A percentile compares a stretch with the other conserved stretches of the same genome.
Conservation (phyloP, 2,888 invertebrate species). For the Trichacis sp. region DNA sequence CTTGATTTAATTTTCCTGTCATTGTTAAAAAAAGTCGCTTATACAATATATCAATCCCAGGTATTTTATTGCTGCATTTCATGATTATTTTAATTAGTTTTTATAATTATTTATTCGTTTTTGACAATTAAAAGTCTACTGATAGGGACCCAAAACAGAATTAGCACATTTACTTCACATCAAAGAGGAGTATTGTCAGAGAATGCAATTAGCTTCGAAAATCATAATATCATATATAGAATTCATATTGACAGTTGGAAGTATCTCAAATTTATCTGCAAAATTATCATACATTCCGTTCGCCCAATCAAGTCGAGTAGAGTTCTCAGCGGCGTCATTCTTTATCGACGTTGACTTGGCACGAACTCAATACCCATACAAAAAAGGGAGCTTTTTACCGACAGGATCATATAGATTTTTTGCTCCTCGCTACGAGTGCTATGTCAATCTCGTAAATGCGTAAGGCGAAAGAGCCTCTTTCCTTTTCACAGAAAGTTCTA, state of each 20-base stretch:
- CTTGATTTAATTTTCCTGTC: no score
- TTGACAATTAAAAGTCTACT: no score
- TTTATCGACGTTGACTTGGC: constrained; percentile 37
- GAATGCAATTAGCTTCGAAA: no score
- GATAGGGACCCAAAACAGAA: no score
- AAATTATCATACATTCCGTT: constrained; percentile 31
- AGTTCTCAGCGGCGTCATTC: constrained; percentile 30
- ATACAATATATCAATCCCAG: no score
- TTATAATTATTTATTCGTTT: no score
- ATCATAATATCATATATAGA: no score
- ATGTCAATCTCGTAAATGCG: constrained; percentile 33
- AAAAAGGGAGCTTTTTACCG: constrained; percentile 31
- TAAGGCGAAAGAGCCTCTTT: constrained; percentile 25
- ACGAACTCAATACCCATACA: constrained; percentile 13
- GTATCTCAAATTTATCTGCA: constrained; percentile 25
- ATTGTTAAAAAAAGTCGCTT: no score
- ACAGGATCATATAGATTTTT: constrained; percentile 25
- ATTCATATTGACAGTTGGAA: constrained; percentile 11
- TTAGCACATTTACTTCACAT: no score
- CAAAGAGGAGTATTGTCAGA: no score
- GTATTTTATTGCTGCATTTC: no score
- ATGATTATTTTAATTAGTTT: no score
- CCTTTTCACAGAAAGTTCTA: neutral
- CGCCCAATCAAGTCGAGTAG: constrained; percentile 32
- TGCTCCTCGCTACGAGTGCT: constrained; percentile 16